Percentiles rank a stretch among this genome's conserved stretches.
These are phyloP conservation scores for Dendrocincla tyrannina DNA, from an alignment of 2,797 vertebrate genomes.

Conservation along the genomic window DNA sequence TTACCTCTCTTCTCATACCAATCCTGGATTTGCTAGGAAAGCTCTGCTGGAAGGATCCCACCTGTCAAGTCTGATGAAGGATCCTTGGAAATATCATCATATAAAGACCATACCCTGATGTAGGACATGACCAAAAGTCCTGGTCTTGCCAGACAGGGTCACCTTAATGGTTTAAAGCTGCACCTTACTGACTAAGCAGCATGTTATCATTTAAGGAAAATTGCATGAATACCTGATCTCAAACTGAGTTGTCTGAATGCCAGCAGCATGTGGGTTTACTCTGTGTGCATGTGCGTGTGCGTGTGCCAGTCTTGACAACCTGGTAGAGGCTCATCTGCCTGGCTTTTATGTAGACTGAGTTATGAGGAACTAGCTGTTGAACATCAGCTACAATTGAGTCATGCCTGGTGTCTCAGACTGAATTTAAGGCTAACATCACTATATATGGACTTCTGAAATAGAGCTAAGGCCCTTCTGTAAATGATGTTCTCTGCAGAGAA, in stretches of 20 bases:
- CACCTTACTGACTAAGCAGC: neutral
- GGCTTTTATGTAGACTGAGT: neutral
- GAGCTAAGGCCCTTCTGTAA: neutral
- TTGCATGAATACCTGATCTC: neutral
- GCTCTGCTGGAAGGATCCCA: neutral
- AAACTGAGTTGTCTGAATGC: neutral
- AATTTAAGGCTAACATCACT: neutral
- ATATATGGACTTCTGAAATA: neutral
- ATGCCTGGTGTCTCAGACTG: neutral
- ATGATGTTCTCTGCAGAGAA: neutral
- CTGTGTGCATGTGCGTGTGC: too few species aligned
- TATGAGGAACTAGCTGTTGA: neutral
- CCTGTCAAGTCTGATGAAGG: accelerated
- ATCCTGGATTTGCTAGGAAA: neutral
- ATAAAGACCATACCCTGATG: neutral
- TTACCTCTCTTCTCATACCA: neutral
- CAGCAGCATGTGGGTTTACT: neutral
- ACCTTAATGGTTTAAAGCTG: neutral
- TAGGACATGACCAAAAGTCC: neutral
- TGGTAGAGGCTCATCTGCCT: neutral
- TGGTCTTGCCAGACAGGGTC: neutral
- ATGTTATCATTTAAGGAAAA: neutral
- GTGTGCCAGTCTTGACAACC: neutral
- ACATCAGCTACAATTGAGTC: neutral
- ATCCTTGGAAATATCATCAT: neutral